Evolutionary conservation across 2,113 vertebrate genomes (phyloP), one percentile per base, ranked within the genome.

Genomic region (Passer montanus): DNA sequence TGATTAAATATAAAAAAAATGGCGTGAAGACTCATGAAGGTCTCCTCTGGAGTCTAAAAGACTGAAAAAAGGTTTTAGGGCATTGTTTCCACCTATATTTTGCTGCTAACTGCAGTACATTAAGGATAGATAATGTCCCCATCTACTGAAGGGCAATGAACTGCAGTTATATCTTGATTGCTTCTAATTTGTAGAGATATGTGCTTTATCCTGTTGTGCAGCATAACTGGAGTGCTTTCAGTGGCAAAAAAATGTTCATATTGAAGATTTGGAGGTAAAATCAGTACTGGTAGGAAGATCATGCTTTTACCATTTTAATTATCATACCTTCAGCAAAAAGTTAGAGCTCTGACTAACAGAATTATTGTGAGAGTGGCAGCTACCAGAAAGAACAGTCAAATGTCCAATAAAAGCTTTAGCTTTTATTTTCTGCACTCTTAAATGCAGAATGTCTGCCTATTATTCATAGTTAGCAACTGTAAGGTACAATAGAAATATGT

Each of bases 181-280:
- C 15, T 87, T 66, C 46, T 60, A n/a, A 31, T 68, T 67, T 58
- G 9, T 39, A 87, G n/a, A 84, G 84, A 44, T 60, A n/a, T 68
- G 31, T 59, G 78, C 19, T 82, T 93, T 86, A 64, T 60, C 17
- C 37, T 52, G 62, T 73, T 86, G 55, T 73, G 30, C 28, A 58
- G 59, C 85, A 63, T 47, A 90, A 46, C 59, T 90, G 73, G 39
- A 70, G 55, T 75, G 43, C 23, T 94, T 64, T 94, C 44, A 64
- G 70, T 19, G 37, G 14, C 17, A 82, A 43, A 92, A 92, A 49
- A 69, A 81, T 30, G 24, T 68, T 81, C 46, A 11, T 75, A 62
- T 8, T 88, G 85, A 87, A 94, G 93, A 92, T 43, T 35, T 67
- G 60, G n/a, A 85, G 21, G 27, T 60, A 92, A 86, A 93, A 83